Evolutionary conservation across 2,888 invertebrate genomes (phyloP).

Genomic region (Emesis furor): DNA sequence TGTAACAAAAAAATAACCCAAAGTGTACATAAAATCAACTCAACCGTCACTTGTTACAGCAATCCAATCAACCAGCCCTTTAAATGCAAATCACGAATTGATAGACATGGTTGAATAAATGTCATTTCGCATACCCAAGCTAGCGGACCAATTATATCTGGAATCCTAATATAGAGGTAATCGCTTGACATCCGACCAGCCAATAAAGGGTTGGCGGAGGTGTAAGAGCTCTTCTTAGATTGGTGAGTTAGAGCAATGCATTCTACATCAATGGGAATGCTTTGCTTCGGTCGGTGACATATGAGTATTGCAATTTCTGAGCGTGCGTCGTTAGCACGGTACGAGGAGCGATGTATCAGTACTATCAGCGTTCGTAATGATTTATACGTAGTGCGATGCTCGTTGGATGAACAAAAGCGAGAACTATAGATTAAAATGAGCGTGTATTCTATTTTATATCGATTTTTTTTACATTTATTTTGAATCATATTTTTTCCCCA

Average conservation of each 20-base stretch:
- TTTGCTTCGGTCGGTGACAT: constrained; percentile 85
- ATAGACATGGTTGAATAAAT: constrained; percentile 78
- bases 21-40: too few relatives aligned
- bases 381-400: constrained; percentile 81
- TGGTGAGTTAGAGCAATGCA: constrained; percentile 81
- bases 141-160: constrained; percentile 20
- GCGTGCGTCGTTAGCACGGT: constrained; percentile 82
- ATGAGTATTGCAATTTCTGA: constrained; percentile 89
- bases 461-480: too few relatives aligned
- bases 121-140: constrained; percentile 73
- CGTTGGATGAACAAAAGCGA: constrained; percentile 75
- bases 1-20: too few relatives aligned
- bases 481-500: too few relatives aligned
- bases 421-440: constrained; percentile 21
- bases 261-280: constrained; percentile 82
- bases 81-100: constrained; percentile 33
- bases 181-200: constrained; percentile 22
- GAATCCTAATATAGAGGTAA: constrained; percentile 34
- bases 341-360: constrained; percentile 78
- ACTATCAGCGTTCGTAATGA: constrained; percentile 80
- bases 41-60: too few relatives aligned
- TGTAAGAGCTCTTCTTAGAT: constrained; percentile 77
- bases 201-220: constrained; percentile 69
- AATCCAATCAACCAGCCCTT: constrained; percentile 8
- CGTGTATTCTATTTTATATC: background rate